Evolutionary conservation across 2,888 invertebrate species (phyloP).

Genomic region (Eupithecia subumbrata): DNA sequence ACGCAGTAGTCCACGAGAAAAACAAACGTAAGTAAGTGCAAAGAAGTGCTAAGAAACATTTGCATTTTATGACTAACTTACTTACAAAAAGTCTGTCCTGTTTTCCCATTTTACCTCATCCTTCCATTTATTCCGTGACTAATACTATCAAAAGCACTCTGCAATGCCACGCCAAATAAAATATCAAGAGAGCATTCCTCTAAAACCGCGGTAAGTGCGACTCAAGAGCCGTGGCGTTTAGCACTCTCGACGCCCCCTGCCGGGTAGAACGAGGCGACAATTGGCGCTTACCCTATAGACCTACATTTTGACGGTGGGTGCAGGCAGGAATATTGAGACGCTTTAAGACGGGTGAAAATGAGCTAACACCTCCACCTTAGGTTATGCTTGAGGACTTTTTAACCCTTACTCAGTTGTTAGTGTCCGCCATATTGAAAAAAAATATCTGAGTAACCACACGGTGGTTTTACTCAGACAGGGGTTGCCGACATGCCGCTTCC

Average conservation of each 20-base stretch:
- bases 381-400: too few relatives aligned
- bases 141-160: conserved; percentile 1
- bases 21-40: neutral
- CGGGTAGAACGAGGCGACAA: neutral
- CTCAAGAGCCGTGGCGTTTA: conserved; percentile 8
- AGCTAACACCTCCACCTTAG: too few relatives aligned
- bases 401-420: too few relatives aligned
- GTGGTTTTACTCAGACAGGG: too few relatives aligned
- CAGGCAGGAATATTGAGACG: too few relatives aligned
- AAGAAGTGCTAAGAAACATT: neutral
- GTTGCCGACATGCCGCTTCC: too few relatives aligned
- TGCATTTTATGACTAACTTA: neutral
- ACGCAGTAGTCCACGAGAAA: neutral
- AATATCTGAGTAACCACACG: too few relatives aligned
- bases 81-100: neutral
- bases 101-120: neutral
- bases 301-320: neutral
- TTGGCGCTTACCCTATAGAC: conserved; percentile 1
- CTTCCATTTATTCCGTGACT: neutral
- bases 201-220: neutral
- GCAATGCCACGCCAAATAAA: conserved; percentile 1
- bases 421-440: too few relatives aligned
- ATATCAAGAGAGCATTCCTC: conserved; percentile 4
- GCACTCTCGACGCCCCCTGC: conserved; percentile 2
- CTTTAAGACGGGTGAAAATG: too few relatives aligned